Evolutionary conservation across 2,888 invertebrate species (phyloP).

Genomic region (Petrolisthes cinctipes): DNA sequence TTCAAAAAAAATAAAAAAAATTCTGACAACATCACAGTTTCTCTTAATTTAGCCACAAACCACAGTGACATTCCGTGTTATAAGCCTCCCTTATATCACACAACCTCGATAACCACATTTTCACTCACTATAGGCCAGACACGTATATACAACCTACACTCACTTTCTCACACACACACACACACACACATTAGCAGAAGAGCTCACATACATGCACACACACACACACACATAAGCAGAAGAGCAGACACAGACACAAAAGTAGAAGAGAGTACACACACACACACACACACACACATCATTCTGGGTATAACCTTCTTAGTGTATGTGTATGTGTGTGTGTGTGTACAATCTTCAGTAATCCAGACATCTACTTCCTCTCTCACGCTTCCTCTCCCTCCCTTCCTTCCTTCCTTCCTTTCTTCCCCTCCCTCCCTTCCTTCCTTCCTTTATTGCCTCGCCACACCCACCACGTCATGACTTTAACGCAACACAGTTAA

Average conservation of each 20-base stretch:
- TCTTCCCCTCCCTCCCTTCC: neutral
- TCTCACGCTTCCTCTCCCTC: neutral
- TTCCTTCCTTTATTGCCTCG: too few relatives aligned
- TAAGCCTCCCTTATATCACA: too few relatives aligned
- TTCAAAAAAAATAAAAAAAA: too few relatives aligned
- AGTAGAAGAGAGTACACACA: neutral
- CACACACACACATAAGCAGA: neutral
- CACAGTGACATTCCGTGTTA: too few relatives aligned
- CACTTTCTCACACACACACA: neutral
- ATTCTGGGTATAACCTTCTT: neutral
- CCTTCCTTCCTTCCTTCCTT: neutral
- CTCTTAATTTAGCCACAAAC: too few relatives aligned
- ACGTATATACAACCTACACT: neutral
- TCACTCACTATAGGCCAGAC: neutral
- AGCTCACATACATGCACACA: neutral
- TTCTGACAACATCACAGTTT: too few relatives aligned
- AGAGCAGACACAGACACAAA: constrained; percentile 5
- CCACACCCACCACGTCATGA: too few relatives aligned
- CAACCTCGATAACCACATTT: too few relatives aligned
- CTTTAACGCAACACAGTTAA: too few relatives aligned
- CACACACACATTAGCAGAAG: neutral
- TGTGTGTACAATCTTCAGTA: neutral
- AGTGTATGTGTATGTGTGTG: neutral
- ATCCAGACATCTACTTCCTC: neutral
- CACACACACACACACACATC: neutral